Evolutionary conservation across 2,113 vertebrate species (phyloP).

Genomic region (Myocastor coypus): DNA sequence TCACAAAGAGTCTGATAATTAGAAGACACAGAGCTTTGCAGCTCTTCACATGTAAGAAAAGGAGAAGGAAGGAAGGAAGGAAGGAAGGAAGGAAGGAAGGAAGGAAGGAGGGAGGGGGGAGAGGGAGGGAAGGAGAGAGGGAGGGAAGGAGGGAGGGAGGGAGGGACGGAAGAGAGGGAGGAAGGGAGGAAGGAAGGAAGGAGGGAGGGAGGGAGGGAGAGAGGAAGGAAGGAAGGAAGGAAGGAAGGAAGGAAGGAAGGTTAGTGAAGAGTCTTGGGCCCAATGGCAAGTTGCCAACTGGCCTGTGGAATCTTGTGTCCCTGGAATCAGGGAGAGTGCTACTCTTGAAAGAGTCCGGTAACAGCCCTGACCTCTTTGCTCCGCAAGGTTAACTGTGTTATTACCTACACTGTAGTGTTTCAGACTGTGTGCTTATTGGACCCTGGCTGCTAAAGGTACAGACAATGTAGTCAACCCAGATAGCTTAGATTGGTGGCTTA

Average conservation of each 20-base stretch:
- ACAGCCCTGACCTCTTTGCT: slow-evolving; percentile 59
- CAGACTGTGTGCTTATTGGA: slow-evolving; percentile 72
- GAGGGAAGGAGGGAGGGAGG: slow-evolving; percentile 52
- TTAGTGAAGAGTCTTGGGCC: slow-evolving; percentile 46
- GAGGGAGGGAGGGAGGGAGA: slow-evolving; percentile 44
- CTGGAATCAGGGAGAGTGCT: slow-evolving; percentile 8
- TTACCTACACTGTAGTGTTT: slow-evolving; percentile 48
- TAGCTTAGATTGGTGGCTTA: slow-evolving; percentile 12
- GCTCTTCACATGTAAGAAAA: background rate
- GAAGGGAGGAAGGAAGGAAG: slow-evolving; percentile 63
- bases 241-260: slow-evolving; percentile 54
- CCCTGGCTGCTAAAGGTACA: slow-evolving; percentile 27
- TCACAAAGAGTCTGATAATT: background rate
- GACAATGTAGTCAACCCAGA: background rate
- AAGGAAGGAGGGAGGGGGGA: slow-evolving; percentile 49
- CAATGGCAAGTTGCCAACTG: slow-evolving; percentile 21
- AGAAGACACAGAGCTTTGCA: background rate
- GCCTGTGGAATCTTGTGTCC: background rate
- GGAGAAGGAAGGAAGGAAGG: slow-evolving; percentile 54
- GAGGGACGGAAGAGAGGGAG: slow-evolving; percentile 59
- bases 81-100: slow-evolving; percentile 47
- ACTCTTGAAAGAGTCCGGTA: slow-evolving; percentile 39
- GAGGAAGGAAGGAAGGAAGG: slow-evolving; percentile 52
- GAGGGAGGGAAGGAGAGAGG: slow-evolving; percentile 48
- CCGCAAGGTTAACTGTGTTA: slow-evolving; percentile 57